Base-by-base conservation (phyloP, 2,113 vertebrate species). In the Dromaius novaehollandiae region DNA sequence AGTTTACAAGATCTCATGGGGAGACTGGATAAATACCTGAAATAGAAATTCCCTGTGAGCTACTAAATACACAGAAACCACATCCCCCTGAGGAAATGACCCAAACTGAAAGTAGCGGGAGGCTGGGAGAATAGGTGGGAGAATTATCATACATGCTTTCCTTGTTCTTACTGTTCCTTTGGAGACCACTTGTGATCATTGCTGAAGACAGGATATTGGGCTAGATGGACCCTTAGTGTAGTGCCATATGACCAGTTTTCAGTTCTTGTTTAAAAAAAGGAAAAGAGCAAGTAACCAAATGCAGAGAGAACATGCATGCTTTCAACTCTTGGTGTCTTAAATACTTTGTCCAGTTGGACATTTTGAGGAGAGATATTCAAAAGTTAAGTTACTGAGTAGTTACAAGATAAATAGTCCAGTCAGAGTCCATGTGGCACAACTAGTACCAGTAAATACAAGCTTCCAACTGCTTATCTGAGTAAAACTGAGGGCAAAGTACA, bases 1-100 rank as follows among this genome's bases (percentile, higher is more conserved):
- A 30, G 63, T 88, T 94, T 95, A 93, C 66, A 93, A 91, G 91
- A 93, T 65, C 50, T 88, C 82, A n/a, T 5, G 8, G 58, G 71
- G 78, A 91, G 53, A 64, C 21, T 42, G 77, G 63, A 61, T 73
- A 91, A 93, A 88, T 88, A 80, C 44, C 58, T 88, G 55, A 26
- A 69, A 46, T 0, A 90, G 81, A 69, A 89, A 58, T 80, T 76
- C 58, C 56, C 11, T 50, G 75, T 8, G 26, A 17, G 38, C 22
- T 73, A 38, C 70, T 64, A 26, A 82, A 42, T 13, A 12, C 46
- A 38, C 32, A 79, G 19, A 92, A 80, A 89, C 40, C 36, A 25
- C 32, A 38, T 79, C 64, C 77, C 77, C 48, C 38, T 1, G 14
- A 90, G 61, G 53, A 95, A 92, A 69, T 42, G 51, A 70, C 86